Evolutionary conservation across 2,888 invertebrate species (phyloP), one percentile per base, ranked within the genome.

Genomic region (Nematopogon swammerdamellus): DNA sequence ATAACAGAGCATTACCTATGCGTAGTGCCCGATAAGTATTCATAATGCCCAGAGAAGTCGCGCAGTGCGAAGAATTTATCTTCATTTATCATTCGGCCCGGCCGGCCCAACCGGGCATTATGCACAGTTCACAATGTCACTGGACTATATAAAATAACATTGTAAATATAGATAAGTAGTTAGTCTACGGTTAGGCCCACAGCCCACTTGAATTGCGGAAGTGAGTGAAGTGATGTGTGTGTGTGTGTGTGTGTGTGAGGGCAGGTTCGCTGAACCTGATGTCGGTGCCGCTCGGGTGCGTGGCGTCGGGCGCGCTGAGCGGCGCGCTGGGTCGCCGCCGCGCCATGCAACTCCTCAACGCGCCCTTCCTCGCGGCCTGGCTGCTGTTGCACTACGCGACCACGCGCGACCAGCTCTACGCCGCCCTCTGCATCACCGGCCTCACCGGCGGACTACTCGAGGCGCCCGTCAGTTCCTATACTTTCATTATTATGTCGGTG

Each of bases 261-360:
- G 6, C 64, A 90, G 92, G 91, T 71, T 92, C 92, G 17, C 84
- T 91, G 48, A 91, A 89, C 63, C 72, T 90, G 53, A 89, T 92
- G 55, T 84, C 88, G 56, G 92, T 92, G 16, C 92, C 92, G 0
- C 54, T 92, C 49, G 92, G 92, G 2, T 91, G 91, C 58, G 72
- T 91, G 6, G 66, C 88, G 47, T 92, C 91, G 0, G 92, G 92
- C 0, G 65, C 83, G 5, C 68, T 89, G 10, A 89, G 90, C 0
- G 83, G 89, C 49, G 84, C 86, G 0, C 63, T 91, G 47, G 92
- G 92, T 0, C 81, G 92, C 47, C 83, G 85, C 52, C 77, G 82
- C 53, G 84, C 91, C 5, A 92, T 92, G 92, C 88, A 89, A 67
- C 64, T 86, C 49, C 85, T 88, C 18, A 89, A 87, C 63, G 57